Percentiles rank a stretch among this genome's conserved stretches.
These are phyloP conservation scores for Ophion ellenae DNA, from an alignment of 2,888 invertebrate species.

Conservation along the genomic window DNA sequence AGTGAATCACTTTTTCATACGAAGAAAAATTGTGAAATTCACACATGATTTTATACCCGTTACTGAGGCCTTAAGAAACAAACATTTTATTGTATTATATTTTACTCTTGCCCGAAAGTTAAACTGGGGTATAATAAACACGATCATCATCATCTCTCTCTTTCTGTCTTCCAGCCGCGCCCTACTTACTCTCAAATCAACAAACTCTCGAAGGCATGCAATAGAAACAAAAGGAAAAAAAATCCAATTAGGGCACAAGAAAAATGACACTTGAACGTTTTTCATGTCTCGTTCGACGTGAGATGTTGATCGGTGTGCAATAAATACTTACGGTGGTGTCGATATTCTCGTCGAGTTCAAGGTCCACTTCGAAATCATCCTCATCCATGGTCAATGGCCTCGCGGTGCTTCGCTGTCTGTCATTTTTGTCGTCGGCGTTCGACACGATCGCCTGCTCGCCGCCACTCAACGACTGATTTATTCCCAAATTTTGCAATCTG, in stretches of 20 bases:
- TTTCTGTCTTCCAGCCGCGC: background rate
- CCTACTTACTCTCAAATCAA: constrained; percentile 70
- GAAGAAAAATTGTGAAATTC: too few relatives aligned
- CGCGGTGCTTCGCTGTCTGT: constrained; percentile 74
- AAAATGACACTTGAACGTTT: background rate
- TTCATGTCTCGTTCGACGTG: background rate
- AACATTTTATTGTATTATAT: too few relatives aligned
- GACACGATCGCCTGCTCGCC: too few relatives aligned
- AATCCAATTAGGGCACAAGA: background rate
- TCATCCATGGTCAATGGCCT: constrained; percentile 83
- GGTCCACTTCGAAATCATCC: constrained; percentile 91
- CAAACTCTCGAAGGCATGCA: constrained; percentile 72
- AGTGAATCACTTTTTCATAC: too few relatives aligned
- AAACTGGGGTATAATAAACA: too few relatives aligned
- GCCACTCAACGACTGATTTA: constrained; percentile 54
- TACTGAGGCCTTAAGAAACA: too few relatives aligned
- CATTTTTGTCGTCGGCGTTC: constrained; percentile 32
- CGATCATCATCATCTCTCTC: too few relatives aligned
- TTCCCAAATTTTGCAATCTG: constrained; percentile 75
- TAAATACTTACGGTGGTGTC: constrained; percentile 88
- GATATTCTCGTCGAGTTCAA: constrained; percentile 92
- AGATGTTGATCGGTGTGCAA: background rate
- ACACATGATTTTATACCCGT: too few relatives aligned
- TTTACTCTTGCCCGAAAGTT: too few relatives aligned
- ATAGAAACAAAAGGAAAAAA: constrained; percentile 46